Evolutionary conservation across 2,797 vertebrate genomes (phyloP), one percentile per base, ranked within the genome.

Genomic region (Cottoperca gobio): DNA sequence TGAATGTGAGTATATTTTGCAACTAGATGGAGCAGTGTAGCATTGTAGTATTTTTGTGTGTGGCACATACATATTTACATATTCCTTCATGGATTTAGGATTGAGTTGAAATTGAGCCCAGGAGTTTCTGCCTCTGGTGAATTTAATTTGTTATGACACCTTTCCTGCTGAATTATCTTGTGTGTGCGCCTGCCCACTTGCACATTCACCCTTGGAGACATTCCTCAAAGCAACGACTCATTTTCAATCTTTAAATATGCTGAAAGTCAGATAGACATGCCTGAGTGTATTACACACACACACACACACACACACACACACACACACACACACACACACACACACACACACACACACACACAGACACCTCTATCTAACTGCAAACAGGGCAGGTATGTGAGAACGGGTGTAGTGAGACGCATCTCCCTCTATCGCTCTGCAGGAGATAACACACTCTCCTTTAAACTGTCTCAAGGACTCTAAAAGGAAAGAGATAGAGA

Each of bases 91-190:
- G 87, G 89, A 79, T 90, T 93, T 86, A 78, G 82, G 84, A 92
- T 86, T 76, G 88, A 91, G 83, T 89, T 90, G 85, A 92, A 92
- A 92, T 90, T 88, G 88, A 89, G 91, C 91, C 85, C 89, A 86
- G 86, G 88, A 91, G 88, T 92, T 88, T 89, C 61, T 72, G 84
- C 90, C 88, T 91, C 88, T 87, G 82, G 87, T 90, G 88, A 93
- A 86, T 89, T 87, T 86, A 91, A 93, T 93, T 93, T 91, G 85
- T 89, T 88, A 80, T 89, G 91, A 92, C 91, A 91, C 84, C 83
- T 88, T 87, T 84, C 77, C 62, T 76, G 83, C 84, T 69, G 76
- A 90, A 91, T 91, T 90, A 88, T 89, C 80, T 79, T 37, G 65
- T 68, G 76, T 79, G 81, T 57, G 73, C 6, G 84, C 85, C 81